A percentile compares a stretch with the other conserved stretches of the same genome.
Conservation (phyloP, 2,113 vertebrate genomes). For the Hipposideros armiger region DNA sequence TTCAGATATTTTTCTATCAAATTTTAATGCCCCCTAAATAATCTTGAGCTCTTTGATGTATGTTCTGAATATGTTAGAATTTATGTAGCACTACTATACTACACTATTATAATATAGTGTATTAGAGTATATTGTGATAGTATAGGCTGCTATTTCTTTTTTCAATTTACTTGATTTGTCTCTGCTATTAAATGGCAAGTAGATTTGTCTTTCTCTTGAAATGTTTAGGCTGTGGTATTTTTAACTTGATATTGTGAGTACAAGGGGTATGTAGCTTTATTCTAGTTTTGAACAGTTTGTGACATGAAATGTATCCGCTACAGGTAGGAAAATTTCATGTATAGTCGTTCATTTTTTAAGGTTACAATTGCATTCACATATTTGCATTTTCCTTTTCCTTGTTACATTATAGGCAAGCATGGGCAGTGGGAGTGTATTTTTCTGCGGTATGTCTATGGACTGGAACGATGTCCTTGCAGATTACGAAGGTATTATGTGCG, state of each 20-base stretch:
- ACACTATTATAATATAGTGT: too few relatives aligned
- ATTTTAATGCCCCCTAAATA: not conserved
- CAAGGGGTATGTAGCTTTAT: not conserved
- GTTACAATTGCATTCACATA: not conserved
- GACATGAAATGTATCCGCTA: conserved; percentile 26
- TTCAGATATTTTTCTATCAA: not conserved
- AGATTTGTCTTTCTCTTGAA: not conserved
- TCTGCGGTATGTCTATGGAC: conserved; percentile 93
- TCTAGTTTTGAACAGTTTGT: not conserved
- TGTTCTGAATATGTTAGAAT: not conserved
- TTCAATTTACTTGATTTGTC: conserved; percentile 17
- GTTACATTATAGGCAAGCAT: conserved; percentile 89
- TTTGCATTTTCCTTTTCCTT: conserved; percentile 50
- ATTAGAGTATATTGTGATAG: not conserved
- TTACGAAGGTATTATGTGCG: conserved; percentile 93
- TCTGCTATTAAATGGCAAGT: conserved; percentile 29
- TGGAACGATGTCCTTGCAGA: conserved; percentile 98
- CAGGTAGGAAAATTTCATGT: not conserved
- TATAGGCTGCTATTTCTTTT: not conserved
- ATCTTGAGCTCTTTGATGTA: not conserved
- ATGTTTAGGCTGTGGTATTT: not conserved
- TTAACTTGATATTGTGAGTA: conserved; percentile 3
- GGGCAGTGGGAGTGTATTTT: conserved; percentile 90
- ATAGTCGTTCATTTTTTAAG: conserved; percentile 39
- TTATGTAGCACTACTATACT: not conserved